Base-by-base conservation (phyloP, 2,888 invertebrate species). In the Ormyrus thymus region DNA sequence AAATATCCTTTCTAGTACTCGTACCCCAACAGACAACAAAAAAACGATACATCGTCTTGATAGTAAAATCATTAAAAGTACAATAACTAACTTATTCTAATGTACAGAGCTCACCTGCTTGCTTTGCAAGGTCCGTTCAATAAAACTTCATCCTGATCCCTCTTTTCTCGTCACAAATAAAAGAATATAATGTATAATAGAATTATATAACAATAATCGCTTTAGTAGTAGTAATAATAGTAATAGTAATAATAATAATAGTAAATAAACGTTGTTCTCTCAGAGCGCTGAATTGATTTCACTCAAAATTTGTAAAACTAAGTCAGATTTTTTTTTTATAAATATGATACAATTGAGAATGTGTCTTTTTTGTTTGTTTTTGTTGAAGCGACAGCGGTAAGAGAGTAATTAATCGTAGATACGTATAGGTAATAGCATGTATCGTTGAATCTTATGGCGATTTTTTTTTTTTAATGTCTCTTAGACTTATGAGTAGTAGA, bases 1-100 rank as follows among this genome's bases (percentile, higher is more conserved):
- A 92, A 92, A 92, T 92, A 92, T 92, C 90, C 91, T 88, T 90
- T 90, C 90, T 90, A 88, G 86, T 89, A 86, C 86, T 85, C 85
- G 85, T 85, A 83, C 85, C 86, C 86, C 87, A 88, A 89, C 88
- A 87, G 84, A 87, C 86, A 88, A 89, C 87, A 85, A 87, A 88
- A 29, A 85, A 89, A 87, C 84, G 83, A 85, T 85, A 86, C 83
- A 86, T 86, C 82, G 82, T 85, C 84, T 86, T 83, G 83, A 83
- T 85, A 86, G 83, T 87, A 85, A 89, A 89, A 88, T 86, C 83
- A 87, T 85, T 86, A 84, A 86, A 87, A 87, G 56, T 86, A 86
- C 64, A 77, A 83, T 83, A 86, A 86, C 84, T 85, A 87, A 87
- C 84, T 86, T 85, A 85, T 72, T 85, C 83, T 85, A 85, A 84